phyloP scores from a whole-genome alignment of 2,888 invertebrate species.

The Drosophila anomelani region DNA sequence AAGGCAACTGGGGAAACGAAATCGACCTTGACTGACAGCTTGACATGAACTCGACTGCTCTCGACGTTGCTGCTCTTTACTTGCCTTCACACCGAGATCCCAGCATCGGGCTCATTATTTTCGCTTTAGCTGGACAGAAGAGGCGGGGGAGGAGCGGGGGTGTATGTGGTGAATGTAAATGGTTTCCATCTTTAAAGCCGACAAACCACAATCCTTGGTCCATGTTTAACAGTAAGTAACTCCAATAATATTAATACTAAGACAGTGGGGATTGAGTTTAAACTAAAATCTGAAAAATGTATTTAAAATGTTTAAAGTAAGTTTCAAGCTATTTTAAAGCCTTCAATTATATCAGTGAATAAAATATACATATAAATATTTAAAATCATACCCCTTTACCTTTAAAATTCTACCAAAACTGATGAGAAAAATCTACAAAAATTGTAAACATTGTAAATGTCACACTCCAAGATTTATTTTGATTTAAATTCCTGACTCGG shows the following conservation, averaged over 20 bases:
- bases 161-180: conserved; percentile 37
- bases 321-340: not conserved
- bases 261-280: too few relatives aligned
- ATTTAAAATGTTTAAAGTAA: not conserved
- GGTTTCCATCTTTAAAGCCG: conserved; percentile 53
- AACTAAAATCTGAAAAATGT: not conserved
- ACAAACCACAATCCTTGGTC: conserved; percentile 58
- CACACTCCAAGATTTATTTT: not conserved
- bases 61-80: conserved; percentile 53
- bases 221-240: conserved; percentile 13
- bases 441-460: not conserved
- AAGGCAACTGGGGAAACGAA: conserved; percentile 51
- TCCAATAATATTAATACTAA: not conserved
- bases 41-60: conserved; percentile 77
- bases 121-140: conserved; percentile 72
- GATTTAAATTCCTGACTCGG: conserved; percentile 11
- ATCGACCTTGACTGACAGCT: conserved; percentile 80
- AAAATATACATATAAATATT: not conserved
- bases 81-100: conserved; percentile 40
- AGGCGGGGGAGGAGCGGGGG: conserved; percentile 9
- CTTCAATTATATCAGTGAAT: not conserved
- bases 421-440: not conserved
- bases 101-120: conserved; percentile 73
- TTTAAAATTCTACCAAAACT: not conserved
- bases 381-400: not conserved